Conservation (phyloP, 2,113 vertebrate genomes). For the Atractosteus spatula region DNA sequence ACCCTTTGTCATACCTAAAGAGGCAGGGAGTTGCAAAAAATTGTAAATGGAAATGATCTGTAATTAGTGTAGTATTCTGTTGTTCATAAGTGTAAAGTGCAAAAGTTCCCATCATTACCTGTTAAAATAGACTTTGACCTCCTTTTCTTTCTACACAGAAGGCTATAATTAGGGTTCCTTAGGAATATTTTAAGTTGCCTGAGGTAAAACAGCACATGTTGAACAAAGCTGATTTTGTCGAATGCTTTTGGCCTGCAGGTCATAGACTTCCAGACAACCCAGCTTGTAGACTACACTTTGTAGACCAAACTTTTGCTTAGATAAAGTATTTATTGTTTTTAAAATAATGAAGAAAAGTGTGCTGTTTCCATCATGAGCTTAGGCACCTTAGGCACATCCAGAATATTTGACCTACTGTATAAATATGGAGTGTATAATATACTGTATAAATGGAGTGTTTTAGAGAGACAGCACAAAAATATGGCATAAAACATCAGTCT, state of each 20-base stretch:
- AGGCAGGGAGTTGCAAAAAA: background rate
- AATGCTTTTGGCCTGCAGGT: slow-evolving; percentile 7
- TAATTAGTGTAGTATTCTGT: slow-evolving; percentile 6
- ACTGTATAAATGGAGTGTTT: no score
- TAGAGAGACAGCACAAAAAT: no score
- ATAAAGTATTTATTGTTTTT: no score
- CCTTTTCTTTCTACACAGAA: background rate
- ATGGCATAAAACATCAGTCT: no score
- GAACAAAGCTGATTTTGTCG: slow-evolving; percentile 13
- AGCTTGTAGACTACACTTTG: background rate
- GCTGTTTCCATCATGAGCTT: no score
- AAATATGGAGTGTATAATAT: no score
- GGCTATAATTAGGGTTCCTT: slow-evolving; percentile 25
- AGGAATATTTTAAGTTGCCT: slow-evolving; percentile 23
- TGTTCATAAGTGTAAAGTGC: background rate
- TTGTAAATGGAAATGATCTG: slow-evolving; percentile 5
- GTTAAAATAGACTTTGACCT: slow-evolving; percentile 1
- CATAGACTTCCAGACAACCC: slow-evolving; percentile 8
- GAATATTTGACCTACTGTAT: no score
- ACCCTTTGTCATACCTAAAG: background rate
- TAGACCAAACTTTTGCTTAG: no score
- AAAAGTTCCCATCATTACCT: slow-evolving; percentile 14
- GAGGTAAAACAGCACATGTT: slow-evolving; percentile 1
- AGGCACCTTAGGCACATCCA: no score
- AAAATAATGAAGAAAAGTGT: no score